phyloP scores from a whole-genome alignment of 35 echinoderm and acorn worm genomes.

The Anneissia japonica region DNA sequence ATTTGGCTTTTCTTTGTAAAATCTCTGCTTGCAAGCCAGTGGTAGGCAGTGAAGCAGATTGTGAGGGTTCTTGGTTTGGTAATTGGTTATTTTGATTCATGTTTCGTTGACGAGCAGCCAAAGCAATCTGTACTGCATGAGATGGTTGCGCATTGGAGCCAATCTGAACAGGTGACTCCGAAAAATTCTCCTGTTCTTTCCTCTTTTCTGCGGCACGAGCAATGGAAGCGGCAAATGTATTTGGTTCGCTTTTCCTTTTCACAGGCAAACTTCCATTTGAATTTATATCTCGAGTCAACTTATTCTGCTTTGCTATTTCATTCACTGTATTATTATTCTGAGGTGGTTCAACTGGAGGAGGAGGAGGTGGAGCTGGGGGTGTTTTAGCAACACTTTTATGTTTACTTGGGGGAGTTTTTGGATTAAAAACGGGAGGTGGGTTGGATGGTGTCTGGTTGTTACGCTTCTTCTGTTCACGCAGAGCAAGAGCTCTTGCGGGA shows the following conservation, averaged over 20 bases:
- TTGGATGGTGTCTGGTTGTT: neutral
- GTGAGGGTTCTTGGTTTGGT: neutral
- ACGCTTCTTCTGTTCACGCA: neutral
- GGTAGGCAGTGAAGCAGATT: neutral
- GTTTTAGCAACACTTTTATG: neutral
- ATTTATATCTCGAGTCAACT: neutral
- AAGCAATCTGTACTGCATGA: neutral
- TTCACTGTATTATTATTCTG: neutral
- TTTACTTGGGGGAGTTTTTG: neutral
- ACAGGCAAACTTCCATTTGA: neutral
- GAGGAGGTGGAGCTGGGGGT: neutral
- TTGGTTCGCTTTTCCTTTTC: neutral
- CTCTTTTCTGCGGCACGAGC: neutral
- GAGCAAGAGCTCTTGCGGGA: neutral
- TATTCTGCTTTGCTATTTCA: neutral
- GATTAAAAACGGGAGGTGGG: neutral
- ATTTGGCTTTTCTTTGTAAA: neutral
- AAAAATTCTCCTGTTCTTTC: neutral
- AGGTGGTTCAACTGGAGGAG: neutral
- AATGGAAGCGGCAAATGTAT: neutral
- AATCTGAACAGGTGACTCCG: no score
- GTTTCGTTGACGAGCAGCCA: neutral
- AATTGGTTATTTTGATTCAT: neutral
- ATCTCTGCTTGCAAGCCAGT: neutral
- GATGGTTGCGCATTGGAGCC: neutral